phyloP scores from a whole-genome alignment of 1,140 invertebrate genomes.

The Anastatus disparis region DNA sequence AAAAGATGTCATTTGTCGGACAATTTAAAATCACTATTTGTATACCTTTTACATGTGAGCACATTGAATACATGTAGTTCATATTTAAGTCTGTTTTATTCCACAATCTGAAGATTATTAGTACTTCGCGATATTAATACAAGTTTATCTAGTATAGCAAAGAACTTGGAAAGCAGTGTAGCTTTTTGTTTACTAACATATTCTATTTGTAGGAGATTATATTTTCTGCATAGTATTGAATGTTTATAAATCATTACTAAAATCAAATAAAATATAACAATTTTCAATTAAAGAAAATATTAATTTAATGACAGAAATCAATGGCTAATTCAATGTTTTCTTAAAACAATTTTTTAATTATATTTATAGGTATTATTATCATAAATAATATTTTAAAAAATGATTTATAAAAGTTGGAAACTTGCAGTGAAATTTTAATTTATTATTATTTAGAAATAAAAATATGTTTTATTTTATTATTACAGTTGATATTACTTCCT shows the following conservation, averaged over 20 bases:
- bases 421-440: background rate
- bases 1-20: slow-evolving; percentile 60
- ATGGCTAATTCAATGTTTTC: too few relatives aligned
- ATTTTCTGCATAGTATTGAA: background rate
- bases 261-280: too few relatives aligned
- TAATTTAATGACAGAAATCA: too few relatives aligned
- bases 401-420: slow-evolving; percentile 4
- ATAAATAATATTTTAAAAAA: background rate
- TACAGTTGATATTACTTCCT: slow-evolving; percentile 78
- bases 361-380: background rate
- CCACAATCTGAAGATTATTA: slow-evolving; percentile 26
- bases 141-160: slow-evolving; percentile 11
- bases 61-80: slow-evolving; percentile 51
- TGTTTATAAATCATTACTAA: slow-evolving; percentile 10
- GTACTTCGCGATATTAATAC: slow-evolving; percentile 28
- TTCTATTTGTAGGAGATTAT: slow-evolving; percentile 25
- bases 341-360: background rate
- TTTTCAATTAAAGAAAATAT: too few relatives aligned
- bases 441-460: too few relatives aligned
- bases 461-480: slow-evolving; percentile 45
- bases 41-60: slow-evolving; percentile 54
- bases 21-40: slow-evolving; percentile 58
- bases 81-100: slow-evolving; percentile 19
- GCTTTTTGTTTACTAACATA: slow-evolving; percentile 13
- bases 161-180: background rate